phyloP scores from a whole-genome alignment of 2,113 vertebrate genomes.

The Promerops cafer region DNA sequence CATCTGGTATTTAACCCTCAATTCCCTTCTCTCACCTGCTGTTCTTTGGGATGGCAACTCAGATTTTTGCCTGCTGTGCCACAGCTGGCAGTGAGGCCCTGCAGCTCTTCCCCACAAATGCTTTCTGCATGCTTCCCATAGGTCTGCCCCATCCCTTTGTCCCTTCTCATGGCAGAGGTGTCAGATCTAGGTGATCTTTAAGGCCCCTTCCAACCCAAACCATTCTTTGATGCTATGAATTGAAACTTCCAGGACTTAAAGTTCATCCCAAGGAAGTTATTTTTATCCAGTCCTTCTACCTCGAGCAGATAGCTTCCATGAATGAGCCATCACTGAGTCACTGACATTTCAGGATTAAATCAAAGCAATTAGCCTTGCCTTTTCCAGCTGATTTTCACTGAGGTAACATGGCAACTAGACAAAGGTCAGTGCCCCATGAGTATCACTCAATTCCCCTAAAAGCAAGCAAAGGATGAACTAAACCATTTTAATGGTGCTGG shows the following conservation, averaged over 20 bases:
- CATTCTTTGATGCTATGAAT: not conserved
- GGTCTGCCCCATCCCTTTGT: not conserved
- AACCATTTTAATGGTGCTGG: not conserved
- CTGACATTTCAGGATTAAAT: conserved; percentile 19
- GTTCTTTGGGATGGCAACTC: not conserved
- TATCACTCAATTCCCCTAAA: not conserved
- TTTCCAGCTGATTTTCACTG: conserved; percentile 36
- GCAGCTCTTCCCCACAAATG: not conserved
- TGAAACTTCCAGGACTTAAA: not conserved
- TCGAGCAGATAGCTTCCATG: not conserved
- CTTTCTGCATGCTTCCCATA: not conserved
- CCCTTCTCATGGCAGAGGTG: not conserved
- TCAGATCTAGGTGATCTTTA: not conserved
- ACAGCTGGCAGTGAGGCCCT: not conserved
- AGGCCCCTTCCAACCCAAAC: not conserved
- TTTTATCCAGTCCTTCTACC: not conserved
- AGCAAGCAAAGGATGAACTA: not conserved
- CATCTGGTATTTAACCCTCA: not conserved
- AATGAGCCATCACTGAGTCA: conserved; percentile 48
- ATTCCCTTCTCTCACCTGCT: not conserved
- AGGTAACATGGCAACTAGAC: conserved; percentile 11
- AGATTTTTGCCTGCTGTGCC: not conserved
- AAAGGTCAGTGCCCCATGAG: not conserved
- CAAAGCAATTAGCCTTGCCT: conserved; percentile 49
- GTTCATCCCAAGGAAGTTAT: not conserved